Base-by-base conservation (phyloP, 2,797 vertebrate species). In the Pangasius sanitwongsei region DNA sequence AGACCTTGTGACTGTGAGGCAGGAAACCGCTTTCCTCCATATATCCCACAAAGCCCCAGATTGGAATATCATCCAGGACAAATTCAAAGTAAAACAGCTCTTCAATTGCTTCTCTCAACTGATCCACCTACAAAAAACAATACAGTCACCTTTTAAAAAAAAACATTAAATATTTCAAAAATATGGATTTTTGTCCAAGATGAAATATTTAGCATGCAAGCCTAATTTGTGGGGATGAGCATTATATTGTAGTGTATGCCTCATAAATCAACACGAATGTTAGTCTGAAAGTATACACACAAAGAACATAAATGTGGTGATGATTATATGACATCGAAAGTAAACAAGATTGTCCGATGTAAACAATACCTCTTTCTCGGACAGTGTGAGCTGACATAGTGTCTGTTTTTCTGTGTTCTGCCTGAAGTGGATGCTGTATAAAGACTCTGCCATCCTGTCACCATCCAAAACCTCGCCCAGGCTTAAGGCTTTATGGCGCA, bases 61-160 rank as follows among this genome's bases (percentile, higher is more conserved):
- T 96, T 7, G 98, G 97, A 92, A 98, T 95, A 87, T 98, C 98
- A 61, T 98, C 98, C 90, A 98, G 92, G 91, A 98, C 97, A 92
- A 98, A 98, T 91, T 98, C 98, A 94, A 98, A 98, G 95, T 98
- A 98, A 93, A 97, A 98, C 48, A 98, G 94, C 93, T 98, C 98
- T 91, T 98, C 98, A 1, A 98, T 97, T 74, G 98, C 98, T 92
- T 97, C 96, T 23, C 96, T 96, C 41, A 98, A 95, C 91, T 96
- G 94, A n/a, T 98, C 97, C 90, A 98, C 97, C 98, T 98, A 89
- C 59, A 48, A n/a, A 37, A 85, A 44, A 2, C 4, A 44, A 31
- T 9, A 15, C 31, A 0, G 6, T 37, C 18, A 57, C 9, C 16
- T 31, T 31, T 4, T 18, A 4, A 44, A 44, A 83, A n/a, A 18